phyloP scores from a whole-genome alignment of 2,888 invertebrate species.

The Pseudoips prasinana region DNA sequence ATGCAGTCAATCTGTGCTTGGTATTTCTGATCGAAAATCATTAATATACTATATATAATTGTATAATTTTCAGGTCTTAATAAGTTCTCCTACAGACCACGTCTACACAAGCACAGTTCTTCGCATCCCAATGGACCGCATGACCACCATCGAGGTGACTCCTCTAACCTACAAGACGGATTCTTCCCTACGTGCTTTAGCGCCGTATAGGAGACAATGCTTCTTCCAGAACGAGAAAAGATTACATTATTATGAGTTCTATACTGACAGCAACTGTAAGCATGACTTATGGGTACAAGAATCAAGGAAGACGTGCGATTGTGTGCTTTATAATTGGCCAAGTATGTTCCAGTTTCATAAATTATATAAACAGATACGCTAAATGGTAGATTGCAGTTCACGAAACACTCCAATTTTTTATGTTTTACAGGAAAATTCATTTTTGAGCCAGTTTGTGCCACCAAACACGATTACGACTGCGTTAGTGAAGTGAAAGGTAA shows the following conservation, averaged over 20 bases:
- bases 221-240: conserved; percentile 69
- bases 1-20: too few species aligned
- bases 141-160: conserved; percentile 70
- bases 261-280: conserved; percentile 80
- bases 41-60: too few species aligned
- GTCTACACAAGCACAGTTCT: conserved; percentile 69
- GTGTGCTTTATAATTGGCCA: conserved; percentile 71
- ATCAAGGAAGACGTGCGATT: conserved; percentile 66
- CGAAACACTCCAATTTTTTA: too few species aligned
- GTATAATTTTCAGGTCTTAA: too few species aligned
- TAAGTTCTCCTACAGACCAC: conserved; percentile 69
- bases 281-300: conserved; percentile 73
- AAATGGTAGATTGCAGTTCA: too few species aligned
- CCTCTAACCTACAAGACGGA: conserved; percentile 72
- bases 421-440: conserved; percentile 51
- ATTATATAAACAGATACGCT: too few species aligned
- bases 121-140: conserved; percentile 67
- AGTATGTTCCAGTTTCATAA: conserved; percentile 53
- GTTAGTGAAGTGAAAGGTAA: conserved; percentile 57
- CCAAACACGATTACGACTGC: conserved; percentile 55
- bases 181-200: conserved; percentile 45
- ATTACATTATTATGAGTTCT: conserved; percentile 65
- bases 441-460: conserved; percentile 62
- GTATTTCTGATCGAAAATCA: too few species aligned
- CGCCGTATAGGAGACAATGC: conserved; percentile 63